phyloP scores from a whole-genome alignment of 2,113 vertebrate genomes.

The Rissa tridactyla region DNA sequence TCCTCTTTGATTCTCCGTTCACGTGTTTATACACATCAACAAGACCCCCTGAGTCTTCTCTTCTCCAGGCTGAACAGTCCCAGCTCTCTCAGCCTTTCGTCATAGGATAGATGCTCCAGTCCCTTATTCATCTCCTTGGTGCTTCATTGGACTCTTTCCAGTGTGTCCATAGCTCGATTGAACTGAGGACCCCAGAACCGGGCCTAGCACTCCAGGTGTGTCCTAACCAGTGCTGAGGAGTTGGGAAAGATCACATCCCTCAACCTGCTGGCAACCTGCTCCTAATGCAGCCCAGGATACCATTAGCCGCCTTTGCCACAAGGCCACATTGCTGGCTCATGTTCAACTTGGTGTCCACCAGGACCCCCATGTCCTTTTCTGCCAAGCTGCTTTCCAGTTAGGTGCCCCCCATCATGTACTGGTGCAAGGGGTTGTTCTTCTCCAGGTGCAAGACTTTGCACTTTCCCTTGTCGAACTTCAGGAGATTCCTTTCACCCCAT shows the following conservation, averaged over 20 bases:
- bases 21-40: neutral
- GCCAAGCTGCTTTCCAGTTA: neutral
- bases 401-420: neutral
- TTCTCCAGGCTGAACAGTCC: neutral
- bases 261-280: neutral
- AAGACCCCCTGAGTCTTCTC: neutral
- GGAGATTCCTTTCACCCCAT: neutral
- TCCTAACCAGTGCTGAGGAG: neutral
- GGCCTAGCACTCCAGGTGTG: neutral
- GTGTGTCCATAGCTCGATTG: neutral
- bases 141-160: neutral
- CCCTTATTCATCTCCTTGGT: neutral
- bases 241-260: neutral
- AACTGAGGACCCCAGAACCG: neutral
- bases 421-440: neutral
- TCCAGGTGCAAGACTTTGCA: neutral
- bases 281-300: neutral
- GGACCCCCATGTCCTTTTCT: neutral
- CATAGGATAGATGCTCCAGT: neutral
- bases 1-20: neutral
- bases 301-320: neutral
- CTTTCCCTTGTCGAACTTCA: neutral
- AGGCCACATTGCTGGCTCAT: neutral
- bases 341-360: neutral
- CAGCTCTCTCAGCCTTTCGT: neutral